Percentiles rank a stretch among this genome's conserved stretches.
Conservation (phyloP, 1,140 invertebrate genomes). For the Hylyphantes graminicola region DNA sequence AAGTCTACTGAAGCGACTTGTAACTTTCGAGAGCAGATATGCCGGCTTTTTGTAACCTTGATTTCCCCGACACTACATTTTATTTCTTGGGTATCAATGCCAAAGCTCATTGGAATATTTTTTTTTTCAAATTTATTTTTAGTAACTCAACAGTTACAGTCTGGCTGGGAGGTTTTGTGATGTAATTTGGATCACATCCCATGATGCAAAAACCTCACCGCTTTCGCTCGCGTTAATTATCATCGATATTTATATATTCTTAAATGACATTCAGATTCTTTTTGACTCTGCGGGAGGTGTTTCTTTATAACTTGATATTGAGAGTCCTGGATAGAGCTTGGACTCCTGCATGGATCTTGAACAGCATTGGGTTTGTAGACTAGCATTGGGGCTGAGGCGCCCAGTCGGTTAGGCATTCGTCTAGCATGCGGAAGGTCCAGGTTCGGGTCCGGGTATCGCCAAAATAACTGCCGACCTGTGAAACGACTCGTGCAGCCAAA, state of each 20-base stretch:
- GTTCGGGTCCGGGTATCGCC: too few relatives aligned
- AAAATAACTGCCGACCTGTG: too few relatives aligned
- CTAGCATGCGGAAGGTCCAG: too few relatives aligned
- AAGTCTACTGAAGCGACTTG: too few relatives aligned
- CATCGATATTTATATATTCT: slow-evolving; percentile 20
- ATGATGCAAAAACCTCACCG: background rate
- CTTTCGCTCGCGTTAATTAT: slow-evolving; percentile 8
- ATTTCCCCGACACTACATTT: slow-evolving; percentile 3
- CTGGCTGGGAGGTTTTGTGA: background rate
- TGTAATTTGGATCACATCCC: slow-evolving; percentile 6
- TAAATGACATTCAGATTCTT: background rate
- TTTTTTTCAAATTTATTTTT: background rate
- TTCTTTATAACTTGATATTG: background rate
- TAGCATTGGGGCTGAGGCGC: too few relatives aligned
- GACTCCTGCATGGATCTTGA: too few relatives aligned
- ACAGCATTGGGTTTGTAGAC: too few relatives aligned
- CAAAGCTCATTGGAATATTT: slow-evolving; percentile 27
- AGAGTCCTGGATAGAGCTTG: too few relatives aligned
- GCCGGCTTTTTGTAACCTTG: background rate
- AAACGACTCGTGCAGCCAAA: too few relatives aligned
- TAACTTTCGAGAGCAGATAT: too few relatives aligned
- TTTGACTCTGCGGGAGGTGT: background rate
- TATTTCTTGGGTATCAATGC: slow-evolving; percentile 23
- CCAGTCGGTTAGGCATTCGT: too few relatives aligned
- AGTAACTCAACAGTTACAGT: background rate